Conservation (phyloP, 2,113 vertebrate species). For the Rhabdomys dilectus region DNA sequence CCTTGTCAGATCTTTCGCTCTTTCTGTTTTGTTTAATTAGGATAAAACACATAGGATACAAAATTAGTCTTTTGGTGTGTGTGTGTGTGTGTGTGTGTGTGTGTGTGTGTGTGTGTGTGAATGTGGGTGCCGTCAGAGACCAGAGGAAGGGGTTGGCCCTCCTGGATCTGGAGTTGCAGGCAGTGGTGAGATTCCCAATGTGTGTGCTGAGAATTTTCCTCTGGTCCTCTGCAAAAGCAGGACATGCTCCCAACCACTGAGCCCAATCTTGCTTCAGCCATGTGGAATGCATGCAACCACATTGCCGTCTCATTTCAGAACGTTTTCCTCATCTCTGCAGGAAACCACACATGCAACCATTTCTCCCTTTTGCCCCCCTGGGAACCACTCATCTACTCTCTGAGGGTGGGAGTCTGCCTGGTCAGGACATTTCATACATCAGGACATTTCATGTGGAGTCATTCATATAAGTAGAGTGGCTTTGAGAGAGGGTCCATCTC, state of each 20-base stretch:
- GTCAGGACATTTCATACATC: neutral
- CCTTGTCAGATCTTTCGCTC: neutral
- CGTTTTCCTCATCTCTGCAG: neutral
- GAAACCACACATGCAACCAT: neutral
- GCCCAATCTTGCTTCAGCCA: neutral
- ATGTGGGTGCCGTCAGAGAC: neutral
- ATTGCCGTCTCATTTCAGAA: neutral
- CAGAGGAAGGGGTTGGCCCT: neutral
- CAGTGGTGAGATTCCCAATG: neutral
- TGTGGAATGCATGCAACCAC: rapidly evolving
- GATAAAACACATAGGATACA: neutral
- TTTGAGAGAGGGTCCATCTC: neutral
- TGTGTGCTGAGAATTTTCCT: neutral
- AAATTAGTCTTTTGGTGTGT: neutral
- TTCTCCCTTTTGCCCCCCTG: neutral
- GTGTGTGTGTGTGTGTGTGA: neutral
- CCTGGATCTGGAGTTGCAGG: neutral
- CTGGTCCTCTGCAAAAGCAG: neutral
- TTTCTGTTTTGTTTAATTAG: neutral
- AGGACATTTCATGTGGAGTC: neutral
- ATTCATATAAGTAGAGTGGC: neutral
- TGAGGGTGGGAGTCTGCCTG: neutral
- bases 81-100: neutral
- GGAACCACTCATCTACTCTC: neutral
- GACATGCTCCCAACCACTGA: neutral